Conservation (phyloP, 1,140 invertebrate species). For the Myzus persicae region DNA sequence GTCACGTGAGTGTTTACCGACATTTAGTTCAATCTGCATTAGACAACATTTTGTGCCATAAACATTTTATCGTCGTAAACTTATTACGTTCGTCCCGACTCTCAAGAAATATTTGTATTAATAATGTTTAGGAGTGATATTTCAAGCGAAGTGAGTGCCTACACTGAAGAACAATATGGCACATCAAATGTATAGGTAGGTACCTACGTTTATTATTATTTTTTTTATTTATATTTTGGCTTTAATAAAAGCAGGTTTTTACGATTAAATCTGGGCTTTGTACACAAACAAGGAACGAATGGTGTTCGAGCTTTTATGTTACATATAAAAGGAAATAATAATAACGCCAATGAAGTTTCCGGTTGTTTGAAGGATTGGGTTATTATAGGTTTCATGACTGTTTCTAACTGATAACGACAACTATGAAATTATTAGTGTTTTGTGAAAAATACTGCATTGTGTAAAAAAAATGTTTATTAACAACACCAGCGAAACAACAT, state of each 20-base stretch:
- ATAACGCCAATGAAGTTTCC: background rate
- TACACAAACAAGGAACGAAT: background rate
- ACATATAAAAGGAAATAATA: background rate
- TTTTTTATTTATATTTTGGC: background rate
- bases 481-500: background rate
- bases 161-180: background rate
- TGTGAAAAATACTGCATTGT: background rate
- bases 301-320: background rate
- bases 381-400: background rate
- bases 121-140: background rate
- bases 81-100: no score
- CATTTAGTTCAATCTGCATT: conserved; percentile 6
- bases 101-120: background rate
- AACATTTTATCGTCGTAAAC: background rate
- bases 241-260: background rate
- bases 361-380: background rate
- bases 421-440: background rate
- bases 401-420: background rate
- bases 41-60: background rate
- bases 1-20: background rate
- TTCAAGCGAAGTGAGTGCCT: background rate
- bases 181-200: no score
- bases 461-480: background rate
- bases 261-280: background rate
- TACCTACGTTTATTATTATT: background rate